Conservation (phyloP, 92 coral and sea anemone species). For the Siderastrea radians region DNA sequence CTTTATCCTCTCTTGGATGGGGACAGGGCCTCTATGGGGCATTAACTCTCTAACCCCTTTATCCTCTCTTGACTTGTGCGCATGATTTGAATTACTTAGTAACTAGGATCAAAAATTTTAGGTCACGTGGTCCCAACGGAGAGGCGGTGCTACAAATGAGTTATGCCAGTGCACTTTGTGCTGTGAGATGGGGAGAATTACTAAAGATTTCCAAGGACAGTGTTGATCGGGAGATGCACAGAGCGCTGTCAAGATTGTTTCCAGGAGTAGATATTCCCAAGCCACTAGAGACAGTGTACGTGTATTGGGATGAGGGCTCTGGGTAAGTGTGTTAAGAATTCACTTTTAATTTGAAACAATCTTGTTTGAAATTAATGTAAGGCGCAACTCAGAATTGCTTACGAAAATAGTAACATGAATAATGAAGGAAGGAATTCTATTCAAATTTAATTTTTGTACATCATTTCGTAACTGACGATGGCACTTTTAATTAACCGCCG, state of each 20-base stretch:
- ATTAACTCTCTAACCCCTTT: neutral
- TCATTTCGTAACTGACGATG: too few relatives aligned
- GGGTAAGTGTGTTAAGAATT: neutral
- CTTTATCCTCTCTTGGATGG: too few relatives aligned
- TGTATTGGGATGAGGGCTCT: slow-evolving; percentile 34
- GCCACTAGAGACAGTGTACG: slow-evolving; percentile 23
- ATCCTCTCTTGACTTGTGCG: neutral
- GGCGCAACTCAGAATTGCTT: neutral
- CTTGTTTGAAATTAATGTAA: neutral
- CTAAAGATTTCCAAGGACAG: slow-evolving; percentile 2
- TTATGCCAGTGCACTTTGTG: slow-evolving; percentile 1
- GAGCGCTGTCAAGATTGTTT: slow-evolving; percentile 22
- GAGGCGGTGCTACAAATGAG: slow-evolving; percentile 25
- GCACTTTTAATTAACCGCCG: too few relatives aligned
- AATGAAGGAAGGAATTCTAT: too few relatives aligned
- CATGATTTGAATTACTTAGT: neutral
- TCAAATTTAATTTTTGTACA: too few relatives aligned
- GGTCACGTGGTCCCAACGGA: slow-evolving; percentile 29
- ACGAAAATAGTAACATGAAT: too few relatives aligned
- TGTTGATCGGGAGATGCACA: neutral
- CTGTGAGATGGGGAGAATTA: slow-evolving; percentile 28
- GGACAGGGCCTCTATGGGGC: too few relatives aligned
- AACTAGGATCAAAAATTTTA: neutral
- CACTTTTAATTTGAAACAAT: neutral
- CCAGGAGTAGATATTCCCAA: slow-evolving; percentile 36